phyloP scores from a whole-genome alignment of 2,888 invertebrate genomes.

The Agriopis leucophaearia region DNA sequence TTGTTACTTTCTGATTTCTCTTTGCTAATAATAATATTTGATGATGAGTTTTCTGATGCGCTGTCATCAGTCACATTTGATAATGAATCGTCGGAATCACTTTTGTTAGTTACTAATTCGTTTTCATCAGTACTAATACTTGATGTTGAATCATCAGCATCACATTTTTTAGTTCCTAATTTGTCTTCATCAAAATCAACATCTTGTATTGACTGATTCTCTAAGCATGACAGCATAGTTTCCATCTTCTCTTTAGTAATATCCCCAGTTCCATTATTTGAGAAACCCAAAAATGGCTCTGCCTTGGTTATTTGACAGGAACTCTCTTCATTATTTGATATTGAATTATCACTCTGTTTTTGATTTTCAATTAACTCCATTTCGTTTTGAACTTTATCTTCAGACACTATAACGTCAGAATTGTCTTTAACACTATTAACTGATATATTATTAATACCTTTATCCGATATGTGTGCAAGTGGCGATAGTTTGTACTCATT shows the following conservation, averaged over 20 bases:
- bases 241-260: background rate
- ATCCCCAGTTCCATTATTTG: slow-evolving; percentile 32
- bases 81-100: background rate
- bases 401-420: background rate
- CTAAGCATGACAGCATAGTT: slow-evolving; percentile 1
- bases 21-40: background rate
- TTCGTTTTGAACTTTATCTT: slow-evolving; percentile 10
- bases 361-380: background rate
- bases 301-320: slow-evolving; percentile 57
- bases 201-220: background rate
- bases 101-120: background rate
- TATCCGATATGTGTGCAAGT: slow-evolving; percentile 3
- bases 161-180: background rate
- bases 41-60: background rate
- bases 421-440: background rate
- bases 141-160: background rate
- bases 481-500: slow-evolving; percentile 25
- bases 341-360: slow-evolving; percentile 8
- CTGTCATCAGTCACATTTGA: background rate
- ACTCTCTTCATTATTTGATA: slow-evolving; percentile 45
- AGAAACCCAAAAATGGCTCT: slow-evolving; percentile 66
- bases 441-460: background rate
- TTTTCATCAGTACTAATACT: background rate
- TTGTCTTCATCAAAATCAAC: background rate
- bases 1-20: background rate